Base-by-base conservation (phyloP, 1,140 invertebrate species). In the Diprion similis region DNA sequence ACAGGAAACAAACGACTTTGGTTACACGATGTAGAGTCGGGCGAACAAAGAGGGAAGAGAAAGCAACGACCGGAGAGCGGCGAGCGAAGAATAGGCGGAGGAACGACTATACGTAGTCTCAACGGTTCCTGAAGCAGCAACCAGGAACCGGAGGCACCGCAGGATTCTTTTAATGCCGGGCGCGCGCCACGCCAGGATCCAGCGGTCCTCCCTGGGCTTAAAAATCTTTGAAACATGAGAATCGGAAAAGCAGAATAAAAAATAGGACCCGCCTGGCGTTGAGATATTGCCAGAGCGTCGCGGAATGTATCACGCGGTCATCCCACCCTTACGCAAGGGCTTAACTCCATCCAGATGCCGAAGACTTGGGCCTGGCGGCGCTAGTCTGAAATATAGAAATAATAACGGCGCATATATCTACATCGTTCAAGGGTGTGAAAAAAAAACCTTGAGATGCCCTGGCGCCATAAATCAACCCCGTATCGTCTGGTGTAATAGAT, bases 171-270 rank as follows among this genome's bases (percentile, higher is more conserved):
- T 59, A 59, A 59, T 59, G 51, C 24, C 24, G 24, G 24, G 24
- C 24, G 24, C 51, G n/a, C 51, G 51, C 11, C 11, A 59, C 3
- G 11, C n/a, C 51, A 51, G 48, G 48, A 10, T 51, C 48, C 48
- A 6, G 11, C 51, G 11, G 11, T 59, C 51, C n/a, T 59, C 9
- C 66, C 11, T 7, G 17, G 59, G 59, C 59, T 64, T 64, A 45
- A 68, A 18, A 45, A 68, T 68, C 17, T 18, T 18, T 45, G 66
- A 68, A 68, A 68, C 18, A 45, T 45, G 66, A 45, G 66, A 68
- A 68, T 68, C 66, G 66, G 37, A 68, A 68, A 45, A 45, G 66
- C 19, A 8, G 66, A 68, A 68, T 68, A 45, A 68, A 68, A 68
- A 68, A 68, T 68, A 68, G 66, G 66, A 8, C 66, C 18, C 17